phyloP scores from a whole-genome alignment of 2,888 invertebrate species.

The Nasonia oneida region DNA sequence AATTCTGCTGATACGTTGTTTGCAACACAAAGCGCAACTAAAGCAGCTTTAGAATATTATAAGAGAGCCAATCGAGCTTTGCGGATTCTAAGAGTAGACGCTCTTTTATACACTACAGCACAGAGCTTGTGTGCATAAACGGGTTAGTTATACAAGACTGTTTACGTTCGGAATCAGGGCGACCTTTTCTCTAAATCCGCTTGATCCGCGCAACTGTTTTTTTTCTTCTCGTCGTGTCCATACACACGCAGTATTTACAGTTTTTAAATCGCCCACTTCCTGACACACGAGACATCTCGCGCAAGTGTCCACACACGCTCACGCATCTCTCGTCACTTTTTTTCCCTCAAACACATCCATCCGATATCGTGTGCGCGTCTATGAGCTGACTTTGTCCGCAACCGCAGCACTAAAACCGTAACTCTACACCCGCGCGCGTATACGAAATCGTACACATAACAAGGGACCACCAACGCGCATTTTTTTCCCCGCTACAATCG shows the following conservation, averaged over 20 bases:
- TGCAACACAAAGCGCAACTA: not conserved
- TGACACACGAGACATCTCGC: not conserved
- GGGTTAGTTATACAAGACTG: not conserved
- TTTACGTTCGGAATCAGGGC: not conserved
- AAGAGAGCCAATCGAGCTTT: not conserved
- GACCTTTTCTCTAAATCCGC: not conserved
- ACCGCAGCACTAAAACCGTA: slow-evolving; percentile 11
- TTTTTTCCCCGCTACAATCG: not conserved
- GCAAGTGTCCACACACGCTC: not conserved
- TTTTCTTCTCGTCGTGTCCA: not conserved
- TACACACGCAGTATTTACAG: not conserved
- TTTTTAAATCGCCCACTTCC: not conserved
- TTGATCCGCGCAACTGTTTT: not conserved
- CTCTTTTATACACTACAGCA: no score
- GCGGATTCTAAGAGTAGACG: no score
- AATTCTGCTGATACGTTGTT: not conserved
- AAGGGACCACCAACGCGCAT: not conserved
- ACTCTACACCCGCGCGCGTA: not conserved
- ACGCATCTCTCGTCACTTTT: not conserved
- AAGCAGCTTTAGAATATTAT: no score
- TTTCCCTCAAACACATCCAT: not conserved
- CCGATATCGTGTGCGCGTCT: not conserved
- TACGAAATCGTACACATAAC: no score
- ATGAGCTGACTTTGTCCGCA: slow-evolving; percentile 4
- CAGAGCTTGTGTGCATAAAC: not conserved